Base-by-base conservation (phyloP, 92 coral and sea anemone species). In the Hydrozoanthus gracilis region DNA sequence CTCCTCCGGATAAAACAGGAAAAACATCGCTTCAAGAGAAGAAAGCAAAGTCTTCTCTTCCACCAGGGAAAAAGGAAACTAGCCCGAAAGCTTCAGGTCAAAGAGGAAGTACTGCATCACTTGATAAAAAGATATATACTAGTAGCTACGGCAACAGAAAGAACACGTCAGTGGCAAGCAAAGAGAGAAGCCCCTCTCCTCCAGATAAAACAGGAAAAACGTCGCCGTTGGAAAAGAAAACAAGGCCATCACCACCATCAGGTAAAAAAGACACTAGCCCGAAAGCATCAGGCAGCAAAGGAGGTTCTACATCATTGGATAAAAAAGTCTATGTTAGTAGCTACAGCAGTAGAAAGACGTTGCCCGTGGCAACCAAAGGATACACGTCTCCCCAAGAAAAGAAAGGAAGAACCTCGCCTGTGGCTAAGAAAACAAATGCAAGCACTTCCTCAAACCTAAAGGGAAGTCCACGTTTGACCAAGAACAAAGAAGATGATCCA, bases 131-230 rank as follows among this genome's bases (percentile, higher is more conserved):
- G 73, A 27, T 27, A 27, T 35, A 68, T 68, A 48, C 46, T 10
- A 68, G 73, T 35, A 67, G 11, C 72, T 67, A 67, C 72, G 18
- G 46, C 72, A 68, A 15, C 73, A 68, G 73, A 35, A 68, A 68
- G 48, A 68, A 27, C 3, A 27, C 73, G 4, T 15, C 73, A 8
- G 8, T 48, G 10, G 44, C 73, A 68, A 68, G 44, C 12, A 68
- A 51, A n/a, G 64, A 20, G 52, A 76, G 82, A 52, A 50, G 13
- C 44, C 44, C 58, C n/a, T 51, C 62, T 17, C 82, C 58, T 14
- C 3, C 73, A 68, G 73, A 68, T 68, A 68, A 68, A 15, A 68
- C 27, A 20, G 15, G 0, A 68, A 8, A 17, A 13, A 76, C 10
- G 18, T 16, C 78, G 2, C 15, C 66, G 6, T 2, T 39, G 4